phyloP scores from a whole-genome alignment of 2,888 invertebrate species.

The Halictus quadricinctus region DNA sequence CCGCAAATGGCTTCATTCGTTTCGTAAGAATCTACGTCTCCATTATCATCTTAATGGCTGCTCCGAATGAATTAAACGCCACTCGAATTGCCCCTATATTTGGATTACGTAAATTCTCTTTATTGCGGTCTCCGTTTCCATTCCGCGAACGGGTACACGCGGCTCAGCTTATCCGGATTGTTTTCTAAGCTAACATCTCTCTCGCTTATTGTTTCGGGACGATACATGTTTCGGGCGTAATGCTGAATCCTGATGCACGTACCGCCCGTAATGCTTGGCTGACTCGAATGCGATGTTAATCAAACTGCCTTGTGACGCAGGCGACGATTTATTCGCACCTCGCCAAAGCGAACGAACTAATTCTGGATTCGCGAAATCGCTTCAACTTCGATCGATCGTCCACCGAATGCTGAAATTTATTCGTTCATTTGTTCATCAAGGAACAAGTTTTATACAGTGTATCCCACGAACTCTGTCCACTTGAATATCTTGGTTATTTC shows the following conservation, averaged over 20 bases:
- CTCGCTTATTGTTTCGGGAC: conserved; percentile 25
- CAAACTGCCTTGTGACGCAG: neutral
- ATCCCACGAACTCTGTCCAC: no score
- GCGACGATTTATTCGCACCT: neutral
- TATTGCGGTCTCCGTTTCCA: conserved; percentile 36
- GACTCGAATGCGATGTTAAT: neutral
- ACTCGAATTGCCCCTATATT: conserved; percentile 53
- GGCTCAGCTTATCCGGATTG: conserved; percentile 43
- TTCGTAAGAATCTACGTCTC: conserved; percentile 36
- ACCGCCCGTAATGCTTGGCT: neutral
- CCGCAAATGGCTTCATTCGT: conserved; percentile 20
- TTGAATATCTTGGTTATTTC: no score
- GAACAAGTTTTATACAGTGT: neutral
- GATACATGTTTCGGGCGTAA: neutral
- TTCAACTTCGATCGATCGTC: neutral
- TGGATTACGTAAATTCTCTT: conserved; percentile 55
- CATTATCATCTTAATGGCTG: conserved; percentile 36
- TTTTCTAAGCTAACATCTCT: conserved; percentile 43
- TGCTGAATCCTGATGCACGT: neutral
- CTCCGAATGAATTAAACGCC: conserved; percentile 49
- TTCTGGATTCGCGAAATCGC: neutral
- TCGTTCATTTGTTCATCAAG: neutral
- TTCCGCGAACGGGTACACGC: conserved; percentile 16
- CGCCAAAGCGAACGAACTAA: neutral
- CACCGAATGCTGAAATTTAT: neutral